A percentile compares a stretch with the other conserved stretches of the same genome.
Evolutionary conservation across 2,888 invertebrate genomes (phyloP).

Genomic region (Psococerastis gibbosa): DNA sequence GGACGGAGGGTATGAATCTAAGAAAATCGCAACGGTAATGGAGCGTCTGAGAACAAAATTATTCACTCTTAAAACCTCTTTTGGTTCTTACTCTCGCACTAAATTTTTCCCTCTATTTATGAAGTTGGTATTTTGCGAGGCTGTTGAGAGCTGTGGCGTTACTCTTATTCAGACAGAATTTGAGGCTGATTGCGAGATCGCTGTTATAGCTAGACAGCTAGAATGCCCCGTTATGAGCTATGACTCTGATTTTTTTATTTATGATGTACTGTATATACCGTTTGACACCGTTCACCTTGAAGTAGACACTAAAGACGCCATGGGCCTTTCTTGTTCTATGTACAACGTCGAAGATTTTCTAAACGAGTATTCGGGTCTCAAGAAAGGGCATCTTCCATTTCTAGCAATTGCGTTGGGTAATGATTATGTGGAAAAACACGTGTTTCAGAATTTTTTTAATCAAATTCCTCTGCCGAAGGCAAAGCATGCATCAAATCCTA

Average conservation of each 20-base stretch:
- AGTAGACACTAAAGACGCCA: conserved; percentile 22
- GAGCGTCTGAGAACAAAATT: conserved; percentile 39
- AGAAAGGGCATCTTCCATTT: conserved; percentile 49
- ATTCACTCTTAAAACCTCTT: conserved; percentile 21
- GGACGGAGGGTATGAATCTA: conserved; percentile 57
- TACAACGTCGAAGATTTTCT: conserved; percentile 53
- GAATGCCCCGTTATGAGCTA: conserved; percentile 76
- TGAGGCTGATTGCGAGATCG: conserved; percentile 82
- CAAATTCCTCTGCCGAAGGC: conserved; percentile 1
- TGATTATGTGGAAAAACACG: conserved; percentile 44
- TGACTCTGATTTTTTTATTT: conserved; percentile 89
- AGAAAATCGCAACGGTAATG: conserved; percentile 47
- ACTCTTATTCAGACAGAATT: conserved; percentile 55
- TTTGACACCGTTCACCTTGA: conserved; percentile 42
- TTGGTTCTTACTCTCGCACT: conserved; percentile 15
- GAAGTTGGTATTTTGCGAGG: conserved; percentile 52
- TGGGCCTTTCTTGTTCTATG: conserved; percentile 43
- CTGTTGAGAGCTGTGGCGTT: conserved; percentile 42
- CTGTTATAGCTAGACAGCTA: conserved; percentile 54
- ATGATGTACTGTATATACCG: conserved; percentile 65
- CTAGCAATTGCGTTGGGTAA: conserved; percentile 74
- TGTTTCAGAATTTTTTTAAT: background rate
- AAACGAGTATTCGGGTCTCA: conserved; percentile 41
- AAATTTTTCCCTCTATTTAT: conserved; percentile 48
- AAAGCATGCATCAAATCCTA: conserved; percentile 1